Conservation (phyloP, 2,888 invertebrate species). For the Orthonychiurus folsomi region DNA sequence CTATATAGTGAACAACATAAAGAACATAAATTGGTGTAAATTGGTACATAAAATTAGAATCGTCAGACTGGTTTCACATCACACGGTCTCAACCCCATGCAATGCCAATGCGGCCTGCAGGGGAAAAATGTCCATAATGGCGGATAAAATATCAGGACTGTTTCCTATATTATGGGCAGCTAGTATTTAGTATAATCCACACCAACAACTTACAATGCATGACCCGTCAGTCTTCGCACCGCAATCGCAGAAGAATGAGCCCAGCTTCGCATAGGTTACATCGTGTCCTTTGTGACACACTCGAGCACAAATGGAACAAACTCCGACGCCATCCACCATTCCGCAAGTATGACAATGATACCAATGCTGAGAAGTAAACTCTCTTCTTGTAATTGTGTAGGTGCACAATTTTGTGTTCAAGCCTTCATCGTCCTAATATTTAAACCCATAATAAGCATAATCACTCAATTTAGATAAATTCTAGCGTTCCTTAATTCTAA, state of each 20-base stretch:
- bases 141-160: too few species aligned
- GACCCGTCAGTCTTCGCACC: conserved; percentile 87
- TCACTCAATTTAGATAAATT: too few species aligned
- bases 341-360: conserved; percentile 98
- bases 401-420: conserved; percentile 88
- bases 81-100: too few species aligned
- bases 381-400: conserved; percentile 91
- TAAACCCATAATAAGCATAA: conserved; percentile 13
- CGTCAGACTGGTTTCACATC: too few species aligned
- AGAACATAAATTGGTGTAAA: not conserved
- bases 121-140: too few species aligned
- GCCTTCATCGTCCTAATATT: conserved; percentile 67
- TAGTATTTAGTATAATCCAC: conserved; percentile 12
- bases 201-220: conserved; percentile 55
- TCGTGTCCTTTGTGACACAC: conserved; percentile 96
- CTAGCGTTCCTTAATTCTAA: too few species aligned
- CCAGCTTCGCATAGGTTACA: conserved; percentile 92
- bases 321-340: conserved; percentile 97
- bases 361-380: conserved; percentile 97
- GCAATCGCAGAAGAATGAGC: conserved; percentile 96
- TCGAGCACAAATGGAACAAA: conserved; percentile 92
- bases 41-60: not conserved
- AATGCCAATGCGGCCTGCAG: too few species aligned
- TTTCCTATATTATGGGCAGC: too few species aligned
- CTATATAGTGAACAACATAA: too few species aligned